Base-by-base conservation (phyloP, 1,140 invertebrate species). In the Solenopsis fugax region DNA sequence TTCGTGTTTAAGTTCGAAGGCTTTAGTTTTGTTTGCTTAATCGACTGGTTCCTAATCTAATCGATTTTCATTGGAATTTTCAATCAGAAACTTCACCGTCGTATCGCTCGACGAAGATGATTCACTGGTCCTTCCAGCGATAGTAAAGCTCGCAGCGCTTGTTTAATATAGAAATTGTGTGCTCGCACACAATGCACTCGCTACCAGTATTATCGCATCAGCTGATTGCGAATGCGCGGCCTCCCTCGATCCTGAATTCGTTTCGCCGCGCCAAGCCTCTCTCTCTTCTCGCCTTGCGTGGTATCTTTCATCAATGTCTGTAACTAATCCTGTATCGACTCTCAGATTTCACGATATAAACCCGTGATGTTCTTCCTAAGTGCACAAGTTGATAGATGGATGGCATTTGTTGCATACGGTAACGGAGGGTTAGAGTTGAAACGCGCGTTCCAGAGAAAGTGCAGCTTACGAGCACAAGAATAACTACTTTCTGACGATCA, bases 241-340 rank as follows among this genome's bases (percentile, higher is more conserved):
- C 64, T 64, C 21, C 16, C 29, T 48, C 50, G 24, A 82, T 78
- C 37, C 13, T 13, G 34, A 75, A 58, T 67, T 65, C n/a, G 34
- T 67, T 37, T 29, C 75, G n/a, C 16, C 56, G 10, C n/a, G 16
- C 64, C 10, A 52, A 9, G 13, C 34, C 18, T 24, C 29, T 48
- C 45, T 77, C n/a, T 54, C 48, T 62, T 21, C 16, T 37, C 37
- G 16, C 9, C 24, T 16, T 13, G 24, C 10, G 34, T 67, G 16
- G 37, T 45, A 77, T 64, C 56, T 45, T 77, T 77, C 58, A 64
- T 77, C 56, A 75, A 73, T 73, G 71, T 77, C 75, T 18, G 52
- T 21, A 41, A 75, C 50, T 75, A 75, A 75, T 77, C 50, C 56
- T n/a, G 24, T 64, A 45, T 29, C 41, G 41, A 54, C 6, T 71